A percentile compares a stretch with the other conserved stretches of the same genome.
These are phyloP conservation scores for Thereuonema tuberculata DNA, from an alignment of 1,140 invertebrate genomes.

Conservation along the genomic window DNA sequence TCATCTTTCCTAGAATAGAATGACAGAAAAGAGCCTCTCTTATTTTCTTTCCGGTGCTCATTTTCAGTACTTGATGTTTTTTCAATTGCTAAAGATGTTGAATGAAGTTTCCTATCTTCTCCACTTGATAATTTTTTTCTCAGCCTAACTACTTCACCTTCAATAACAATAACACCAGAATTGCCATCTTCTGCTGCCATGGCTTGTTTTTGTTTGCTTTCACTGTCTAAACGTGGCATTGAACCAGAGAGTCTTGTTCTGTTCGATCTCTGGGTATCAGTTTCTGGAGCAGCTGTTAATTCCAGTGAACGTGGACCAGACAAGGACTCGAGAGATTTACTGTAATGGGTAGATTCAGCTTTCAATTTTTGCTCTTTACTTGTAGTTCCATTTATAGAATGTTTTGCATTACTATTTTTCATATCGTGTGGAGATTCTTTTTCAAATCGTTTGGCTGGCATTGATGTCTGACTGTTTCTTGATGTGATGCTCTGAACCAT, in stretches of 20 bases:
- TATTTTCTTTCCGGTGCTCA: no score
- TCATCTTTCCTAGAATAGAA: no score
- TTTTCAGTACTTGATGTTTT: no score
- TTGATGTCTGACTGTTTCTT: no score
- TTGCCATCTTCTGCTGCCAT: background rate
- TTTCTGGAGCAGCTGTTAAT: background rate
- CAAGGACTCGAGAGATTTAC: constrained; percentile 1
- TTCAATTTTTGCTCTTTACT: no score
- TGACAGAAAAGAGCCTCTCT: no score
- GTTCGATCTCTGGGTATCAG: background rate
- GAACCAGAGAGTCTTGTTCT: background rate
- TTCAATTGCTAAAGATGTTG: no score
- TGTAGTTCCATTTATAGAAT: no score
- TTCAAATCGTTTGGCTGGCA: background rate
- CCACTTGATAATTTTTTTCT: background rate
- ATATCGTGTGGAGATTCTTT: no score
- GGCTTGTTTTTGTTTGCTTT: background rate
- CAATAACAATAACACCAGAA: background rate
- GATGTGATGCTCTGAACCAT: constrained; percentile 4
- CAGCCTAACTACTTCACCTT: background rate
- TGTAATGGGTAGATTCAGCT: background rate
- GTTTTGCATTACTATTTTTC: no score
- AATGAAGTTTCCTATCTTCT: no score
- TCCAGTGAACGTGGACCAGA: background rate
- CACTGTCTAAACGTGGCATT: background rate